Evolutionary conservation across 1,140 invertebrate species (phyloP), one percentile per base, ranked within the genome.

Genomic region (Drosophila arawakana): DNA sequence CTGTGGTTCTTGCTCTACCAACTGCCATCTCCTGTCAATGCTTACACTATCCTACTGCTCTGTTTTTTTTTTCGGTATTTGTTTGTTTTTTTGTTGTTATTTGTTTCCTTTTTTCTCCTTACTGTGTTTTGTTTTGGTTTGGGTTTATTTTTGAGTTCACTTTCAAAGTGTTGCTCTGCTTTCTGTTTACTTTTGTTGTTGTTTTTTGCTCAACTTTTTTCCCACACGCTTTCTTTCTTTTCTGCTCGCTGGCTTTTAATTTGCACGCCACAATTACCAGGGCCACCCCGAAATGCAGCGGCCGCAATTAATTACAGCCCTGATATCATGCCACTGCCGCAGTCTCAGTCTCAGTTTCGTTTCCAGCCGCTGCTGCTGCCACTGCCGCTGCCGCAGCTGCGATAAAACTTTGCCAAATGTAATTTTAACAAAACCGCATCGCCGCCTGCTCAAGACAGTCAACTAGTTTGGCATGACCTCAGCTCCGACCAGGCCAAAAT

Each of bases 351-450:
- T 13, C 60, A 57, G 73, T 11, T 30, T 15, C 30, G 5, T 1
- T 41, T 44, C n/a, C 46, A 39, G 57, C 47, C 62, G 49, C 50
- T 30, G 69, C 43, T 49, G 21, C 68, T 44, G 78, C 37, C 54
- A 30, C 37, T 18, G 21, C 11, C 54, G 34, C 50, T 49, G 73
- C 63, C 73, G 77, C 78, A 74, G 73, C 84, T 78, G 84, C 84
- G 81, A 89, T 89, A 89, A 89, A 89, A 89, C 84, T 89, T 89
- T 89, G 59, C 68, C 84, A 89, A 89, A 84, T 86, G 83, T 89
- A 89, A 89, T 84, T 89, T 89, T 89, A 89, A 89, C 84, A 89
- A 90, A 89, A 89, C 84, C 84, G 84, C 84, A 89, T 75, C 84
- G 80, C 85, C 81, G 81, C 78, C 83, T 88, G 84, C 84, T 84